These are phyloP conservation scores for Salvator merianae DNA, from an alignment of 2,113 vertebrate genomes.

Conservation along the genomic window DNA sequence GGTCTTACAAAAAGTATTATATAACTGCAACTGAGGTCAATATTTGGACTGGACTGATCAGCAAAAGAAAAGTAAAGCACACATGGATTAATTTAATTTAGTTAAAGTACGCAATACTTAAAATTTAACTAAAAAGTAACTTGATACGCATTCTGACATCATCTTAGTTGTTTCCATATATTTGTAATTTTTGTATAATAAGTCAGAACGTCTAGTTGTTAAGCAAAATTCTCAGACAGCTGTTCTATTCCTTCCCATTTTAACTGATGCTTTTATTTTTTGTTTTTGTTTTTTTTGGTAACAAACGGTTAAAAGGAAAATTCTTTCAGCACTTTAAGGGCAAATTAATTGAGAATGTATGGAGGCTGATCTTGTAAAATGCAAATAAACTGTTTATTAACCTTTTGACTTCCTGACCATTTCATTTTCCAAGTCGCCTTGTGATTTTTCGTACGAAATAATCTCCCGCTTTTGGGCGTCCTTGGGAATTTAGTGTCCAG, in stretches of 20 bases:
- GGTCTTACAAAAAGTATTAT: background rate
- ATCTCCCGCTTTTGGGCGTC: too few species aligned
- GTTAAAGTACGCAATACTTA: background rate
- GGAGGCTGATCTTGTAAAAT: conserved; percentile 52
- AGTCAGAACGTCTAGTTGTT: background rate
- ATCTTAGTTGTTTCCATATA: background rate
- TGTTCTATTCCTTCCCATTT: background rate
- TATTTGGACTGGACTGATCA: background rate
- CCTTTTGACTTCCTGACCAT: conserved; percentile 17
- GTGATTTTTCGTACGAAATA: background rate
- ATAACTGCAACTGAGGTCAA: background rate
- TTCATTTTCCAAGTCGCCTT: background rate
- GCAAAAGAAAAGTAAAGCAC: background rate
- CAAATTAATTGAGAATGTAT: conserved; percentile 59
- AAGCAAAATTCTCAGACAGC: background rate
- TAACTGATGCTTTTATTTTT: background rate
- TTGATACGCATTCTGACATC: background rate
- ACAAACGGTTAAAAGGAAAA: background rate
- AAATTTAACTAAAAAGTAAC: conserved; percentile 2
- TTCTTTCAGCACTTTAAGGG: conserved; percentile 61
- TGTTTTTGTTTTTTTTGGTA: conserved; percentile 3
- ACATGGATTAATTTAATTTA: background rate
- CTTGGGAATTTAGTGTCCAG: background rate
- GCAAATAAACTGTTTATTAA: conserved; percentile 67
- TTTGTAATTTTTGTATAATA: conserved; percentile 31